A percentile compares a stretch with the other conserved stretches of the same genome.
These are phyloP conservation scores for Zoanthus sociatus DNA, from an alignment of 92 coral and sea anemone genomes.

Conservation along the genomic window DNA sequence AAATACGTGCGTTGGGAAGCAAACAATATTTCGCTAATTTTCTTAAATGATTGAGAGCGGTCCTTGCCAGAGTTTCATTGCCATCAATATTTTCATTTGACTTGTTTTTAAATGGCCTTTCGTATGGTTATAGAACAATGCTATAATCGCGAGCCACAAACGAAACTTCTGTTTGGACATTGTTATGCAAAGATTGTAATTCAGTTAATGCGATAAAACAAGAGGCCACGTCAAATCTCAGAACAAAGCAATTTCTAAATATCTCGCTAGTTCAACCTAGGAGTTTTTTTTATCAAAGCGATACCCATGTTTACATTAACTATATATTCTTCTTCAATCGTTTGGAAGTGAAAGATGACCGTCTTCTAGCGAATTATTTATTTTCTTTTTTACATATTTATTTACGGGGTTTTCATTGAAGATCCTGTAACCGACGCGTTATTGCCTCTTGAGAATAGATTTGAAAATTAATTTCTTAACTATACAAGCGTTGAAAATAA, in stretches of 20 bases:
- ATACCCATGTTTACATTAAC: conserved; percentile 81
- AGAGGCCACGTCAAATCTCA: conserved; percentile 90
- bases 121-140: conserved; percentile 77
- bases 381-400: conserved; percentile 83
- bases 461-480: conserved; percentile 1
- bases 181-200: conserved; percentile 99
- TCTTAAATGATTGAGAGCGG: conserved; percentile 47
- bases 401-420: conserved; percentile 71
- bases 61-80: conserved; percentile 44
- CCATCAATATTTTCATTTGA: conserved; percentile 54
- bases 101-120: conserved; percentile 64
- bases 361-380: conserved; percentile 68
- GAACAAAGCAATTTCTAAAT: conserved; percentile 98
- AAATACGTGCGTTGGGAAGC: conserved; percentile 78
- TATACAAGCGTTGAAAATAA: not conserved
- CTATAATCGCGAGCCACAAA: conserved; percentile 93
- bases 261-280: conserved; percentile 71
- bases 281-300: conserved; percentile 60
- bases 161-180: conserved; percentile 87
- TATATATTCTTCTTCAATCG: conserved; percentile 35
- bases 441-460: conserved; percentile 35
- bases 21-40: conserved; percentile 51
- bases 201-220: conserved; percentile 99
- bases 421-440: conserved; percentile 42
- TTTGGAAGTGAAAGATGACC: conserved; percentile 52